Base-by-base conservation (phyloP, 2,797 vertebrate genomes). In the Natrix natrix region DNA sequence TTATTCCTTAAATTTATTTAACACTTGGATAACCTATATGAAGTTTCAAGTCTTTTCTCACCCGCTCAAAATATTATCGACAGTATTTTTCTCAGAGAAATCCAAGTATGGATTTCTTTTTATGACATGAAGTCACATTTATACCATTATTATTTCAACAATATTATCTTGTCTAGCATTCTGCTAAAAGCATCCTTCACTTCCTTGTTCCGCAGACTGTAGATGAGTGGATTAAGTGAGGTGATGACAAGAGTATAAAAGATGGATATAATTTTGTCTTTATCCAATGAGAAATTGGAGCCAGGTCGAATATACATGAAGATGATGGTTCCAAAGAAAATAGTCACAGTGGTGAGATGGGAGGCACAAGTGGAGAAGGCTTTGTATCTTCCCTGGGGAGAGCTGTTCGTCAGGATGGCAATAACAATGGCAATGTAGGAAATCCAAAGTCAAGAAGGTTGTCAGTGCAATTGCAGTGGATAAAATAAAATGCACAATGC, bases 281-380 rank as follows among this genome's bases (percentile, higher is more conserved):
- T 89, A n/a, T 91, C 93, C 2, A 60, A 16, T 0, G 86, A 94
- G 24, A 95, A 93, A 0, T 88, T 90, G 24, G 96, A 95, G 37
- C 66, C 91, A 37, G 92, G 89, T 32, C 86, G 88, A 28, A 95
- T 43, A 22, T 94, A 92, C 17, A 95, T 78, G 90, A 90, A 88
- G 0, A 93, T 92, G 11, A 57, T 88, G 17, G 94, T 94, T 26
- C 89, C 95, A 94, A 94, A 94, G 88, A 95, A 95, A 52, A 95
- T n/a, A 28, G 66, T 37, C 52, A 95, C 92, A n/a, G 88, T 92
- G 13, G 16, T 94, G 3, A 94, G 61, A 22, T 95, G 93, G 16
- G 95, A 94, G 37, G 93, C 91, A 63, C 94, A 94, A 28, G 94
- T 94, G n/a, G 93, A 95, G 88, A 95, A 95, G 10, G 94, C 91